Conservation (phyloP, 2,113 vertebrate genomes). For the Galbula dea region DNA sequence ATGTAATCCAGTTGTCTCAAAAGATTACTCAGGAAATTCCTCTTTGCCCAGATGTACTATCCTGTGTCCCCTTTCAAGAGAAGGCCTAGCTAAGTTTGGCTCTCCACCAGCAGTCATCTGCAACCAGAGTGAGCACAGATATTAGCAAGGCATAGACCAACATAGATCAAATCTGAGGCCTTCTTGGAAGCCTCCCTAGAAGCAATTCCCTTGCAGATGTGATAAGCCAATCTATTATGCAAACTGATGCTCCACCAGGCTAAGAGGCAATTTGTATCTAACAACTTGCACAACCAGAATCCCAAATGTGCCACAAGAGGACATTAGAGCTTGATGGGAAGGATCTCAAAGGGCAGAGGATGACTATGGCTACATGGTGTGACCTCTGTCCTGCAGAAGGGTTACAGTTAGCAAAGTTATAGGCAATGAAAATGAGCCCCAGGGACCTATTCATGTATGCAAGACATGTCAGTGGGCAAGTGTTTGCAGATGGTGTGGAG, state of each 20-base stretch:
- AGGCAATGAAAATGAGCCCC: neutral
- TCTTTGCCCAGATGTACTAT: neutral
- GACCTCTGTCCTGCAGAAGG: neutral
- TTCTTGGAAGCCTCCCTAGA: neutral
- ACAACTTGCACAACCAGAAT: neutral
- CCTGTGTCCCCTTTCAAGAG: neutral
- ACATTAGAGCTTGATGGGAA: neutral
- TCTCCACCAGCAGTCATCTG: neutral
- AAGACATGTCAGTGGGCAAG: neutral
- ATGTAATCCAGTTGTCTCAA: neutral
- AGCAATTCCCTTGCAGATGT: neutral
- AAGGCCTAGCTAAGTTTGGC: neutral
- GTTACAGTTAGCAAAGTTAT: neutral
- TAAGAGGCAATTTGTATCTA: neutral
- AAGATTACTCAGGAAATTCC: constrained; percentile 12
- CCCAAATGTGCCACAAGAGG: neutral
- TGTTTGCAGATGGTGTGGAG: neutral
- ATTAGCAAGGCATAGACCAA: too few species aligned
- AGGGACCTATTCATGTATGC: neutral
- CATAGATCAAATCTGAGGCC: neutral
- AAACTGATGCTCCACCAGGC: neutral
- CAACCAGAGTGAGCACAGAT: too few species aligned
- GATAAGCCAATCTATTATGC: neutral
- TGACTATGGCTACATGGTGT: neutral
- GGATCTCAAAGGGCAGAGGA: neutral